Evolutionary conservation across 2,888 invertebrate genomes (phyloP), one percentile per base, ranked within the genome.

Genomic region (Lydus trimaculatus): DNA sequence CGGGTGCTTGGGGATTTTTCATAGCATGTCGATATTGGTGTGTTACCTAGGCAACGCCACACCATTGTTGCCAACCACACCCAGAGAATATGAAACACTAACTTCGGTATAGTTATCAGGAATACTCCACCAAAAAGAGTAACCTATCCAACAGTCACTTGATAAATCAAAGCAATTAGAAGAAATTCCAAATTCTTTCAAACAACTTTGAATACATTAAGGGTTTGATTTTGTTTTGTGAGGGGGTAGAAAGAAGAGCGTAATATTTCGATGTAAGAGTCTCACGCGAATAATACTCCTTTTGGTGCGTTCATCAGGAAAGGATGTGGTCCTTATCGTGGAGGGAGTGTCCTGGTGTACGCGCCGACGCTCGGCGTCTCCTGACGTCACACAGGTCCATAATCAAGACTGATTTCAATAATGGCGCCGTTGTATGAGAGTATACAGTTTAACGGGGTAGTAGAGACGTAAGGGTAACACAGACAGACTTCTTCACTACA

Each of bases 351-450:
- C 81, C 81, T 52, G 71, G 17, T 72, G 66, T 61, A 71, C 72
- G 83, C 85, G 85, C 84, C 84, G 84, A 83, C 84, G 82, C 84
- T 76, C 65, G 77, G 72, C 83, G 79, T 79, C 82, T 72, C 80
- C 82, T 85, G 85, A 85, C 86, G 85, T 84, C 85, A 85, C 84
- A 68, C 70, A 70, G 69, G 72, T 78, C 80, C 81, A 83, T 85
- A 84, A 85, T 85, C 85, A 84, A 83, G 85, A 84, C 83, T 84
- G 84, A 84, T 85, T 84, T 85, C 84, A 84, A 86, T 86, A 84
- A 86, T 86, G 86, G 85, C 86, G 86, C 82, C 84, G 82, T 72
- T 73, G 75, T 72, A 63, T 71, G 69, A 72, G 71, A 72, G 71
- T 69, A 52, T 56, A 56, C 56, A 25, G 25, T 56, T 11, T 56